Evolutionary conservation across 2,888 invertebrate genomes (phyloP).

Genomic region (Sphinx pinastri): DNA sequence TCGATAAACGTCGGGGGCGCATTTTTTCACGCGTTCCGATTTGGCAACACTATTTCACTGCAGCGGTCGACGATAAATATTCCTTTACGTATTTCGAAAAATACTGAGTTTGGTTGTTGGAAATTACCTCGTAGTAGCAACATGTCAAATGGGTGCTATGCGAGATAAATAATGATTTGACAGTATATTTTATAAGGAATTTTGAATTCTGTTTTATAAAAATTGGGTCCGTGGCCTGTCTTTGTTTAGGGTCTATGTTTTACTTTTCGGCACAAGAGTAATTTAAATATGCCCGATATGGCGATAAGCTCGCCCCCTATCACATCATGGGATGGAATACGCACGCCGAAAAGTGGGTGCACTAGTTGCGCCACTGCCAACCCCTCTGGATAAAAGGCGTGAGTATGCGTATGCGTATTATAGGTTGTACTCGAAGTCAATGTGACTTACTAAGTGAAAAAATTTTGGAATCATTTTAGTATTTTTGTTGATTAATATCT

Average conservation of each 20-base stretch:
- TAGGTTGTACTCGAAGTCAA: too few relatives aligned
- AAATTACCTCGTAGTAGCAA: neutral
- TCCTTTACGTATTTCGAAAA: constrained; percentile 7
- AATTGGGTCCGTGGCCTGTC: neutral
- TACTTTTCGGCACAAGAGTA: neutral
- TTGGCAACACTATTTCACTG: constrained; percentile 10
- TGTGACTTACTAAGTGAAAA: too few relatives aligned
- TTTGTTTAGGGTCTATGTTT: neutral
- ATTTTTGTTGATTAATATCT: too few relatives aligned
- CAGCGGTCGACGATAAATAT: neutral
- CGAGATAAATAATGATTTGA: neutral
- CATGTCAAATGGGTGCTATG: constrained; percentile 1
- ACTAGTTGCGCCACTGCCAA: too few relatives aligned
- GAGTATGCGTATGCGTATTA: too few relatives aligned
- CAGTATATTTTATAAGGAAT: neutral
- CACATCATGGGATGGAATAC: too few relatives aligned
- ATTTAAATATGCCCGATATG: neutral
- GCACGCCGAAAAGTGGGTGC: too few relatives aligned
- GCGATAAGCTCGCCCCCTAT: neutral
- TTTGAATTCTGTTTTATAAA: neutral
- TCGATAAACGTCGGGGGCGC: constrained; percentile 10
- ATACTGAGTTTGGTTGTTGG: neutral
- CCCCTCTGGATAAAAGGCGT: too few relatives aligned
- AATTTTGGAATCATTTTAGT: too few relatives aligned
- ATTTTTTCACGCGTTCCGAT: constrained; percentile 22